These are phyloP conservation scores for Tylochromis polylepis DNA, from an alignment of 2,113 vertebrate genomes.

Conservation along the genomic window DNA sequence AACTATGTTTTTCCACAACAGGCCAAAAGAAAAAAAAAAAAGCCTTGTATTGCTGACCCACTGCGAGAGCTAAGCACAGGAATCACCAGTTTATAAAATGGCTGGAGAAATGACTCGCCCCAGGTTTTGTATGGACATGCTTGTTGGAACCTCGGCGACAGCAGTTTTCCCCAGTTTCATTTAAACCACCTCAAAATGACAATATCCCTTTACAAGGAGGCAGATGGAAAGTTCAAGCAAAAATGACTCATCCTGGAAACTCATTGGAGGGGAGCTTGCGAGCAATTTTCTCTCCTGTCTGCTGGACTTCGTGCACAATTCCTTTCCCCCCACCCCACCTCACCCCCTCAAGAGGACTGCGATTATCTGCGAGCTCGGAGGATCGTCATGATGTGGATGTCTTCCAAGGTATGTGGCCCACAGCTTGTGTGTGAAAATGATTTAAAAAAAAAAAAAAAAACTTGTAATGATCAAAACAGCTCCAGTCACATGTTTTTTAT, in stretches of 20 bases:
- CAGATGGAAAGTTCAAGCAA: constrained; percentile 61
- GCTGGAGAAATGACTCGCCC: constrained; percentile 55
- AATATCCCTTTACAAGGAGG: constrained; percentile 74
- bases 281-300: constrained; percentile 48
- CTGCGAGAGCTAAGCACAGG: constrained; percentile 61
- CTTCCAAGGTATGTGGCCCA: constrained; percentile 65
- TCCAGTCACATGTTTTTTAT: neutral
- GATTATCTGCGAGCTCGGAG: constrained; percentile 54
- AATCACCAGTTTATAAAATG: constrained; percentile 31
- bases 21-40: neutral
- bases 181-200: constrained; percentile 69
- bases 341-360: constrained; percentile 51
- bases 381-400: constrained; percentile 48
- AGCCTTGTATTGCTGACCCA: constrained; percentile 44
- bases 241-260: constrained; percentile 59
- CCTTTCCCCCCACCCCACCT: neutral
- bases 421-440: neutral
- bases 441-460: neutral
- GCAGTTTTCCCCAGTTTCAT: constrained; percentile 52
- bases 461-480: neutral
- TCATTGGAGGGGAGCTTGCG: constrained; percentile 23
- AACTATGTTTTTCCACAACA: constrained; percentile 17
- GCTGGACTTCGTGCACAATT: constrained; percentile 63
- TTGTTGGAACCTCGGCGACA: constrained; percentile 38
- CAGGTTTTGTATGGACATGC: constrained; percentile 55